phyloP scores from a whole-genome alignment of 2,888 invertebrate genomes.

The Eilema caniola region DNA sequence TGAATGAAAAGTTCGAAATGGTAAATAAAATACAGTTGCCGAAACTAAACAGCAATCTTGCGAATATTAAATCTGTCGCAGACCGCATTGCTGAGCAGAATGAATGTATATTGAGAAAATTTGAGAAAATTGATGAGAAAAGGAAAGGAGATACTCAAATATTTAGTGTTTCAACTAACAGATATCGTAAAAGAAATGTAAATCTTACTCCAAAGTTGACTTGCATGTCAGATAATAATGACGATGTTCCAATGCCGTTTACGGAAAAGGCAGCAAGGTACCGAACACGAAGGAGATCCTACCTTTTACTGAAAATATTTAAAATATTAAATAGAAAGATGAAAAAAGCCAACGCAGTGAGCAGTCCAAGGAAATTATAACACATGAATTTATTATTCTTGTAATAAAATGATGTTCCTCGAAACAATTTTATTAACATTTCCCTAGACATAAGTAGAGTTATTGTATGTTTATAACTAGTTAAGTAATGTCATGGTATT shows the following conservation, averaged over 20 bases:
- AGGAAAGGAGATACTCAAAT: constrained; percentile 43
- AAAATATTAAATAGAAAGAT: constrained; percentile 66
- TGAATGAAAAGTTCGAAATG: constrained; percentile 73
- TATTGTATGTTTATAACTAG: no score
- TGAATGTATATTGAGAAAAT: constrained; percentile 64
- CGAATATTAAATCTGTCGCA: constrained; percentile 63
- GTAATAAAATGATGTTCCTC: constrained; percentile 1
- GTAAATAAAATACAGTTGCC: constrained; percentile 77
- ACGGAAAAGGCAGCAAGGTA: constrained; percentile 61
- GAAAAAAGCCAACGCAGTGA: constrained; percentile 25
- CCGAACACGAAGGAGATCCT: constrained; percentile 60
- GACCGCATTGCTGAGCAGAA: constrained; percentile 71
- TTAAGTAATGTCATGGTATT: no score
- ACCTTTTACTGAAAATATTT: constrained; percentile 65
- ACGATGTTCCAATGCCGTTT: constrained; percentile 41
- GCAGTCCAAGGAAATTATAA: constrained; percentile 12
- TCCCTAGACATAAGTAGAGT: no score
- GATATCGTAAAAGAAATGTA: constrained; percentile 59
- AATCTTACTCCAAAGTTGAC: constrained; percentile 47
- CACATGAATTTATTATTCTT: not conserved
- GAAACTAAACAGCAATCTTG: constrained; percentile 68
- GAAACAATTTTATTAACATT: not conserved
- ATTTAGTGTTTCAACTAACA: constrained; percentile 25
- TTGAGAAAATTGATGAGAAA: constrained; percentile 58
- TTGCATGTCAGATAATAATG: constrained; percentile 38